Evolutionary conservation across 2,113 vertebrate species (phyloP), one percentile per base, ranked within the genome.

Genomic region (Okapia johnstoni): DNA sequence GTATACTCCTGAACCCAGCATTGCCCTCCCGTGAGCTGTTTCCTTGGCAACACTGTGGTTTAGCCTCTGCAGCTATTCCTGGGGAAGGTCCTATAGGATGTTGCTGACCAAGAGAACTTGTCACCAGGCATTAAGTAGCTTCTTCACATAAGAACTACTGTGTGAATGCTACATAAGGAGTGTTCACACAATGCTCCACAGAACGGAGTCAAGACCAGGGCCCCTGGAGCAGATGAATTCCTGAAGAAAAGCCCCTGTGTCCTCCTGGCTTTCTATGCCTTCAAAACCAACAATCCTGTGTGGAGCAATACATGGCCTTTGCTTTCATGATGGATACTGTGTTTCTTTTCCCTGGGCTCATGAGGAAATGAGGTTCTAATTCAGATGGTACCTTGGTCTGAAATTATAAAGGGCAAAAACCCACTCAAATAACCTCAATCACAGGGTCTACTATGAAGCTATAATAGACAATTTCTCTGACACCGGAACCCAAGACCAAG

Each of bases 11-110:
- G 99, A 99, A 97, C 99, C 99, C 96, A 99, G 98, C 99, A 99
- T 99, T 3, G 99, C 99, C 89, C 99, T 99, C 66, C 99, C 99
- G 2, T 99, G 96, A 7, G 99, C 99, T 0, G 99, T 99, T 98
- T 99, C 99, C 98, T 99, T 99, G 84, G 99, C 99, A 87, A 99
- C 99, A 54, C 99, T 99, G 98, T 99, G 99, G 98, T 99, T 99
- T 83, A 99, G 98, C 93, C 99, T 96, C 93, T 99, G 97, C 97
- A 99, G 98, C 26, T 99, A 98, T 83, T 99, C 99, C 99, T 99
- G 50, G 33, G 33, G 50, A 23, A 55, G 21, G 21, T 55, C 36
- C 52, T n/a, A n/a, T 55, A 15, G 52, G 80, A 55, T 15, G 21
- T 14, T 55, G 52, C n/a, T 83, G 80, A 54, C n/a, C n/a, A 25